Evolutionary conservation across 2,797 vertebrate genomes (phyloP).

Genomic region (Gorsachius magnificus): DNA sequence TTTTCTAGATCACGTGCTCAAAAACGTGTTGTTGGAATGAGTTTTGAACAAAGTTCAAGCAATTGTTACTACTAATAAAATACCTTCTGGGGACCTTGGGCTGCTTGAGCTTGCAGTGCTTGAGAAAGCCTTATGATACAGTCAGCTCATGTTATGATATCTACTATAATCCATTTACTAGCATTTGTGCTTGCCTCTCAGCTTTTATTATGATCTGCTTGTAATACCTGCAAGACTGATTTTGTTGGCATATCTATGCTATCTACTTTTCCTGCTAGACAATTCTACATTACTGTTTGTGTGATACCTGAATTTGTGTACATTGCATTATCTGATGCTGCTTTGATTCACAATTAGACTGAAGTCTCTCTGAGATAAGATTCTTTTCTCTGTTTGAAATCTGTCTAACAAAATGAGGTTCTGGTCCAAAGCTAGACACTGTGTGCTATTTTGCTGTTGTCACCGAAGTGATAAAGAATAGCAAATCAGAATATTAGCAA

Average conservation of each 20-base stretch:
- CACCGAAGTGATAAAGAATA: background rate
- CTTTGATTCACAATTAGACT: background rate
- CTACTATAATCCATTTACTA: background rate
- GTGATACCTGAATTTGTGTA: background rate
- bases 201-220: background rate
- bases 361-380: background rate
- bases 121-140: background rate
- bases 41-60: background rate
- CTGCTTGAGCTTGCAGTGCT: background rate
- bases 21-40: background rate
- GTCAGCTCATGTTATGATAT: background rate
- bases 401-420: background rate
- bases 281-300: background rate
- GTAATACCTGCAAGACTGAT: background rate
- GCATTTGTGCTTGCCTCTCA: background rate
- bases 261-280: background rate
- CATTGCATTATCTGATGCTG: background rate
- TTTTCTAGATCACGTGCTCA: background rate
- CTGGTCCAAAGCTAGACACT: background rate
- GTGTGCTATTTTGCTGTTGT: background rate
- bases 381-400: background rate
- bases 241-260: background rate
- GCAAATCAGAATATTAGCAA: background rate
- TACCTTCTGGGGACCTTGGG: background rate
- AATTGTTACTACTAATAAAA: background rate